A percentile compares a stretch with the other conserved stretches of the same genome.
phyloP scores from a whole-genome alignment of 30 jellyfish, hydroid and myxozoan species.

The Rhopilema esculentum region DNA sequence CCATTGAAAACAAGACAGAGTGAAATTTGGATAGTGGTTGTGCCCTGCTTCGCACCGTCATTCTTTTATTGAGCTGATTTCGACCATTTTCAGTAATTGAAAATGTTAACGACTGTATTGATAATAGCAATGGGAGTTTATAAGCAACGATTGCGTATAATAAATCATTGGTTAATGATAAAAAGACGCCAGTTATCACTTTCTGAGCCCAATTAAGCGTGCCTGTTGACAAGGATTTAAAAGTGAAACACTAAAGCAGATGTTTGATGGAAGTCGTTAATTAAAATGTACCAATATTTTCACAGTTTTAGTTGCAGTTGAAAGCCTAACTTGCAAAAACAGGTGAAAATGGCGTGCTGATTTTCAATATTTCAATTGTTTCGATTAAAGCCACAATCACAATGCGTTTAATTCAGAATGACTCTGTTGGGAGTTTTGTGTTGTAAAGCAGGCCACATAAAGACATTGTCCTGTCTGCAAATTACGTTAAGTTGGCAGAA shows the following conservation, averaged over 20 bases:
- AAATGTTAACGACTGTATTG: background rate
- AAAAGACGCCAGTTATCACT: background rate
- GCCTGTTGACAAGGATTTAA: constrained; percentile 2
- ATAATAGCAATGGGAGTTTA: background rate
- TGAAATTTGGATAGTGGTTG: background rate
- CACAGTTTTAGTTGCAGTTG: constrained; percentile 20
- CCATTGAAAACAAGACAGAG: background rate
- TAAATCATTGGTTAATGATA: background rate
- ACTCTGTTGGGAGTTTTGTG: constrained; percentile 73
- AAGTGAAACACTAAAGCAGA: constrained; percentile 19
- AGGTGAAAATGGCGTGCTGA: constrained; percentile 80
- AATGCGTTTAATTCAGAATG: constrained; percentile 52
- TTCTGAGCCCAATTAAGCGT: background rate
- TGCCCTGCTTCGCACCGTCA: background rate
- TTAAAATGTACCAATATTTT: constrained; percentile 3
- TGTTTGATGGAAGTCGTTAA: background rate
- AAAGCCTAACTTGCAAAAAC: constrained; percentile 37
- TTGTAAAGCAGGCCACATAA: constrained; percentile 63
- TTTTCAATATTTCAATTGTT: constrained; percentile 58
- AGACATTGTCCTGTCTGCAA: constrained; percentile 71
- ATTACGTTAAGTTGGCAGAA: constrained; percentile 71
- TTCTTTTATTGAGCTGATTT: background rate
- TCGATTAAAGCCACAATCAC: constrained; percentile 58
- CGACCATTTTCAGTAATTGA: background rate
- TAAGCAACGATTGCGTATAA: background rate